These are phyloP conservation scores for Lasiurus cinereus DNA, from an alignment of 2,113 vertebrate genomes.

Conservation along the genomic window DNA sequence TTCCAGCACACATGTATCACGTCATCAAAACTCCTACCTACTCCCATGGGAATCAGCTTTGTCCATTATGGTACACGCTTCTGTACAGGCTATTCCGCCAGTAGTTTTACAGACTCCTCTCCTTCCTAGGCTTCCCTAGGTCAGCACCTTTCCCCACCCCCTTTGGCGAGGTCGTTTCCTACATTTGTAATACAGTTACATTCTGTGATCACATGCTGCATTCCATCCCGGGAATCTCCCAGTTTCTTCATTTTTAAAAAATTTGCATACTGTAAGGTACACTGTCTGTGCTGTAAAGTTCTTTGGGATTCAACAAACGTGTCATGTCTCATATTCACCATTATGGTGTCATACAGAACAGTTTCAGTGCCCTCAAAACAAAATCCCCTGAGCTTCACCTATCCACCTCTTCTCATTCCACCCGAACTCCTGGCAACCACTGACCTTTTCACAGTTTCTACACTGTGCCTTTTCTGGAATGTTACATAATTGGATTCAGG, in stretches of 20 bases:
- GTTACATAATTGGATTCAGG: background rate
- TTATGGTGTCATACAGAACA: background rate
- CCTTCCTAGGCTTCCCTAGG: background rate
- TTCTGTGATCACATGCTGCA: background rate
- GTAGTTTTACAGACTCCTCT: background rate
- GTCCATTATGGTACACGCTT: accelerated
- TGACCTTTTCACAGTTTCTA: background rate
- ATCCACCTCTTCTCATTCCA: background rate
- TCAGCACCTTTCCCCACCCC: background rate
- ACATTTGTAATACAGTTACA: background rate
- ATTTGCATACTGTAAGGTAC: background rate
- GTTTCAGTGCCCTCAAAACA: background rate
- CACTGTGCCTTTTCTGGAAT: background rate
- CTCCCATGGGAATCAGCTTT: accelerated
- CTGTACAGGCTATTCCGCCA: background rate
- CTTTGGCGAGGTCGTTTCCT: background rate
- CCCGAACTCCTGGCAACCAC: background rate
- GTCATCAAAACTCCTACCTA: background rate
- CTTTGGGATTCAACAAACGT: conserved; percentile 2
- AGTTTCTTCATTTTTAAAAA: background rate
- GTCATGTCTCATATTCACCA: background rate
- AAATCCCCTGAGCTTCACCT: background rate
- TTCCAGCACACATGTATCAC: accelerated
- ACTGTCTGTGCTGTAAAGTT: background rate
- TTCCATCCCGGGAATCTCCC: background rate